Conservation (phyloP, 2,888 invertebrate genomes). For the Nemoura dubitans region DNA sequence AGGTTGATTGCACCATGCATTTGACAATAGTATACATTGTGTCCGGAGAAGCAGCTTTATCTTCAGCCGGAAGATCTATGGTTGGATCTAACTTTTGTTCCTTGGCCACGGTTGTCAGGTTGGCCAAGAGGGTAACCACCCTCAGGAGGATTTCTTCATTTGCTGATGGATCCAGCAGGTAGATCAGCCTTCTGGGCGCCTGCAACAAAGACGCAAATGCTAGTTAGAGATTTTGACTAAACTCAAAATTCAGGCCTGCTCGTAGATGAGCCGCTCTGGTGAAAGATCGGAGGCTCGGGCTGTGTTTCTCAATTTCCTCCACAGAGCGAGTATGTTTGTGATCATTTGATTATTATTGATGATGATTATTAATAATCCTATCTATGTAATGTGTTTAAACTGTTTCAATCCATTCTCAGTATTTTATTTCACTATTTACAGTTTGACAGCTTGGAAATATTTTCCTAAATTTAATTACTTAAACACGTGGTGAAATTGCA, state of each 20-base stretch:
- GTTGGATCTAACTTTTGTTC: slow-evolving; percentile 60
- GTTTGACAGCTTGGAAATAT: too few relatives aligned
- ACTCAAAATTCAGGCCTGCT: too few relatives aligned
- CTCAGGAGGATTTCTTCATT: slow-evolving; percentile 62
- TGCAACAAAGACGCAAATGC: slow-evolving; percentile 53
- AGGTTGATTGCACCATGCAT: background rate
- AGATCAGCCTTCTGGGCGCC: slow-evolving; percentile 63
- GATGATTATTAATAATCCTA: slow-evolving; percentile 18
- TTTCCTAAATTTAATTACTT: too few relatives aligned
- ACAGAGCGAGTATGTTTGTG: too few relatives aligned
- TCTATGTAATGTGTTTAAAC: too few relatives aligned
- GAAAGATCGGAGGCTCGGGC: too few relatives aligned
- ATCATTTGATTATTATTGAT: too few relatives aligned
- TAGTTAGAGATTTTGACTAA: slow-evolving; percentile 36
- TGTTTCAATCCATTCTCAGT: too few relatives aligned
- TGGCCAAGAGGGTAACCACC: slow-evolving; percentile 63
- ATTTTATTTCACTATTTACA: too few relatives aligned
- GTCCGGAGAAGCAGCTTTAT: slow-evolving; percentile 65
- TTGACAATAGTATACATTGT: slow-evolving; percentile 59
- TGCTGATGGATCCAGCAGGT: slow-evolving; percentile 60
- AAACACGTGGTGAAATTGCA: too few relatives aligned
- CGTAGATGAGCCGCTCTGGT: too few relatives aligned
- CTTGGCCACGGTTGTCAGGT: slow-evolving; percentile 60
- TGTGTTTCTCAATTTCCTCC: too few relatives aligned
- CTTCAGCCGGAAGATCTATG: slow-evolving; percentile 62